Conservation (phyloP, 2,797 vertebrate species). For the Phoxinus dragarum region DNA sequence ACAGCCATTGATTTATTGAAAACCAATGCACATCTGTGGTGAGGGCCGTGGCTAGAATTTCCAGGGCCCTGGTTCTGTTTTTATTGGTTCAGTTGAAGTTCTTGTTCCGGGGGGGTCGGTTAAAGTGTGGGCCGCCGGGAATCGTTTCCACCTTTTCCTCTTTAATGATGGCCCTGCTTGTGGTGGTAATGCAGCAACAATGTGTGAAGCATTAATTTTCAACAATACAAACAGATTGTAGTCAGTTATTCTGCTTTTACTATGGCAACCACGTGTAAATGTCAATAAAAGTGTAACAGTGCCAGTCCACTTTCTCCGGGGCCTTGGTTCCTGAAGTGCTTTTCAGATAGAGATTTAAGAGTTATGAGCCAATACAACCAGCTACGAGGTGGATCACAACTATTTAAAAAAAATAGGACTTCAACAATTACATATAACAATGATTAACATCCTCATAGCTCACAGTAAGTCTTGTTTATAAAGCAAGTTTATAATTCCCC, state of each 20-base stretch:
- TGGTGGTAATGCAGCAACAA: neutral
- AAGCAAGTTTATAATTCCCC: neutral
- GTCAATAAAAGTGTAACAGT: neutral
- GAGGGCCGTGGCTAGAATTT: neutral
- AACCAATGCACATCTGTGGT: neutral
- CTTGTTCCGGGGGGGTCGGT: neutral
- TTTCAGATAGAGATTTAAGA: neutral
- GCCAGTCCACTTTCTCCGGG: neutral
- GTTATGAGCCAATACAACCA: neutral
- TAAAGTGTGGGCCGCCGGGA: neutral
- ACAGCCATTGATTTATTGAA: constrained; percentile 2
- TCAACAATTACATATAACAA: neutral
- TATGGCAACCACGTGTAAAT: neutral
- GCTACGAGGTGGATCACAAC: neutral
- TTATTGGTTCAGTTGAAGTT: neutral
- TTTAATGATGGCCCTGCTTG: neutral
- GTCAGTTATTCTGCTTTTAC: too few relatives aligned
- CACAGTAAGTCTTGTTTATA: neutral
- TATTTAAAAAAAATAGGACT: too few relatives aligned
- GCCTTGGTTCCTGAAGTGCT: neutral
- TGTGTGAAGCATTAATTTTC: neutral
- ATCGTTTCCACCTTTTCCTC: neutral
- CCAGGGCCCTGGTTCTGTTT: neutral
- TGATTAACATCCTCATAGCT: neutral
- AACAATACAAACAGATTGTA: neutral